These are phyloP conservation scores for Calameuta idolon DNA, from an alignment of 2,888 invertebrate genomes.

Conservation along the genomic window DNA sequence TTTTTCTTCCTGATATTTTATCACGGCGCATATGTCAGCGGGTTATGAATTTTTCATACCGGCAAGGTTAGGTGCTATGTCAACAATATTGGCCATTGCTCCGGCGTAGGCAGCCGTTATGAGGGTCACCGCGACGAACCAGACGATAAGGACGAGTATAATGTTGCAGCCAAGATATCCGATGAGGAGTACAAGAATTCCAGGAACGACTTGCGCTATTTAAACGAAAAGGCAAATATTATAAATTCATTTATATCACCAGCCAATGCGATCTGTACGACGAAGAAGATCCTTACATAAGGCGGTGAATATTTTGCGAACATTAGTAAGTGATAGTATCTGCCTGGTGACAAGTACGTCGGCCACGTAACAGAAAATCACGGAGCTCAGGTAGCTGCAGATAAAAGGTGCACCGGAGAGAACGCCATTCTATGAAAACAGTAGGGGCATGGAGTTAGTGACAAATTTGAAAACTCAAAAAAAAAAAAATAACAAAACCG, in stretches of 20 bases:
- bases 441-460: neutral
- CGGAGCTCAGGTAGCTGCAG: constrained; percentile 78
- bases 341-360: constrained; percentile 73
- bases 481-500: neutral
- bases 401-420: constrained; percentile 78
- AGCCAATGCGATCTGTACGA: neutral
- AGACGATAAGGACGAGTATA: constrained; percentile 71
- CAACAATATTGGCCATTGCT: constrained; percentile 82
- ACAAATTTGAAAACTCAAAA: neutral
- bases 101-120: constrained; percentile 81
- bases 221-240: neutral
- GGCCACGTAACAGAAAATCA: constrained; percentile 77
- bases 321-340: constrained; percentile 73
- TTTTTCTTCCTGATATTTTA: neutral
- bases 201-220: constrained; percentile 77
- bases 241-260: neutral
- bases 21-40: neutral
- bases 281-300: constrained; percentile 64
- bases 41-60: constrained; percentile 61
- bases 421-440: constrained; percentile 72
- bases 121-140: constrained; percentile 78
- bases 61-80: constrained; percentile 83
- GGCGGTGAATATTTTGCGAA: constrained; percentile 77
- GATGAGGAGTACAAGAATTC: constrained; percentile 73
- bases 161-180: constrained; percentile 76